Conservation (phyloP, 2,888 invertebrate genomes). For the Xanthorhoe spadicearia region DNA sequence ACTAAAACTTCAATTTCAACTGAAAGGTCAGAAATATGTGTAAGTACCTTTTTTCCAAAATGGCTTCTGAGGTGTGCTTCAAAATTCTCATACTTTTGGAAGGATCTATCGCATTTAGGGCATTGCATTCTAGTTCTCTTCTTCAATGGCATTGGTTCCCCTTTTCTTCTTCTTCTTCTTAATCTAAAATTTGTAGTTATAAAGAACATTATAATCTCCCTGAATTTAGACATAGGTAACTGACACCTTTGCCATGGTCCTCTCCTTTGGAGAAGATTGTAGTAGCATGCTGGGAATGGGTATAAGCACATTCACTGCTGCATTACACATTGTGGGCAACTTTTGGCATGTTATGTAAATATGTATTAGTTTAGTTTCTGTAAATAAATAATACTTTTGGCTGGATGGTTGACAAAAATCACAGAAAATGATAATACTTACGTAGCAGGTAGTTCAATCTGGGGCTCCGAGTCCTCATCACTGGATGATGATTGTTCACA, state of each 20-base stretch:
- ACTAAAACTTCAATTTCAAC: too few species aligned
- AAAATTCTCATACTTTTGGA: constrained; percentile 80
- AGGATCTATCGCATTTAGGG: constrained; percentile 77
- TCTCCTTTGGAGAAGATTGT: too few species aligned
- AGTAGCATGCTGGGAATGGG: too few species aligned
- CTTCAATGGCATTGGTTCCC: constrained; percentile 49
- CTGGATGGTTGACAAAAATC: background rate
- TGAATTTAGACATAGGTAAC: too few species aligned
- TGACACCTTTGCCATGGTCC: too few species aligned
- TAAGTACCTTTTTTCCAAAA: constrained; percentile 82
- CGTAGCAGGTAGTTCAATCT: constrained; percentile 19
- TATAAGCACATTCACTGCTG: too few species aligned
- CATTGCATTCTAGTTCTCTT: constrained; percentile 74
- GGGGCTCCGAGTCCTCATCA: constrained; percentile 33
- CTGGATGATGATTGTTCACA: constrained; percentile 34
- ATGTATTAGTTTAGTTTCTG: too few species aligned
- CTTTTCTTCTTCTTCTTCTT: constrained; percentile 57
- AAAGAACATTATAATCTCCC: too few species aligned
- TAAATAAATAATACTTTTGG: too few species aligned
- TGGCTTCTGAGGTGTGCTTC: constrained; percentile 81
- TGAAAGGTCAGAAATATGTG: too few species aligned
- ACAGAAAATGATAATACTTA: constrained; percentile 13
- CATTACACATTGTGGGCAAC: too few species aligned
- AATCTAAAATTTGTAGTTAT: constrained; percentile 45
- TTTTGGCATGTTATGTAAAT: too few species aligned